Base-by-base conservation (phyloP, 2,888 invertebrate species). In the Electrophaes corylata region DNA sequence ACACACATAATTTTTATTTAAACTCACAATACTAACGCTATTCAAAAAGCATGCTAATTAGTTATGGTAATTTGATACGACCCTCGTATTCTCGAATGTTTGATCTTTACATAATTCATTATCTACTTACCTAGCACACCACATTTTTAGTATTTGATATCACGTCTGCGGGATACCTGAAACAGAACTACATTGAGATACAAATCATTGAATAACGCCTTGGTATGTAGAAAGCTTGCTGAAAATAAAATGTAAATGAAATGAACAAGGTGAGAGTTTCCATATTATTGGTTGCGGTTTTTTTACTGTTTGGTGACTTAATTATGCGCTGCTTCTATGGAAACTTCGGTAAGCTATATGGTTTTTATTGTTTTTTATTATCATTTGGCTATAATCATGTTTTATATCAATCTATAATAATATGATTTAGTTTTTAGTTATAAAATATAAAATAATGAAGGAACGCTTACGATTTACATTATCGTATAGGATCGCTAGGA, bases 221-320 rank as follows among this genome's bases (percentile, higher is more conserved):
- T 31, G 18, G 31, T 33, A 37, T 39, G 45, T 56, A 56, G 39
- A 49, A 20, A 37, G 29, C 39, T 52, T 44, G 49, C 43, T 23
- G 26, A 16, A 33, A 52, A 58, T 58, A 16, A 33, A 52, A 58
- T 58, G 53, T 58, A 45, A 53, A 58, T 45, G 45, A 33, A 54
- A 49, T 59, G 49, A 59, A 53, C 58, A 26, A 54, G 49, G 58
- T 33, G 45, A 39, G 39, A 53, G 43, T 31, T 40, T 18, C 43
- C 6, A 31, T 31, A 16, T 35, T 35, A 39, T 46, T 45, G 26
- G 39, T 46, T 35, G 47, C 43, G 11, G 14, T 35, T 26, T 46
- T 29, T 33, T 29, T 16, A 31, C 12, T 52, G 40, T 37, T 31
- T 35, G 39, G 49, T 50, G 31, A 16, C 40, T 40, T 8, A 19